These are phyloP conservation scores for Pteropus rufus DNA, from an alignment of 2,797 vertebrate genomes.

Conservation along the genomic window DNA sequence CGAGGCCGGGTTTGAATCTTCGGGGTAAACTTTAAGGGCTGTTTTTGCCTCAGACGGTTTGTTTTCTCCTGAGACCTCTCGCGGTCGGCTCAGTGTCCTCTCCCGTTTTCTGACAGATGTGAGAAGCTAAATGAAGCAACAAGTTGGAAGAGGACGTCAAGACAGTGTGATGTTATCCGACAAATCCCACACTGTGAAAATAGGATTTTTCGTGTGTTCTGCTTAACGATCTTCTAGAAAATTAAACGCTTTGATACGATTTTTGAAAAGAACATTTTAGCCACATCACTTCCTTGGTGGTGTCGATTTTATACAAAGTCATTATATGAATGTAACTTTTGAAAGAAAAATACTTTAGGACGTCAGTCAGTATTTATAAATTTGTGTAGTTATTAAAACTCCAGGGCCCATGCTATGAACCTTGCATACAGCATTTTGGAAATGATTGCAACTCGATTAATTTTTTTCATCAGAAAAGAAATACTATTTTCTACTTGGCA, in stretches of 20 bases:
- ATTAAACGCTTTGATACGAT: background rate
- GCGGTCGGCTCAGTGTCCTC: background rate
- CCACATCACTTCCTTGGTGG: background rate
- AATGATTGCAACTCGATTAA: background rate
- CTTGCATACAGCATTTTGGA: background rate
- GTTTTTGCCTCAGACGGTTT: background rate
- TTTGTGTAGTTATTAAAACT: background rate
- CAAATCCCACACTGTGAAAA: background rate
- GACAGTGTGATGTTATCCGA: background rate
- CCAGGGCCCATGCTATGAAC: background rate
- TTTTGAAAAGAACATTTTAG: constrained; percentile 29
- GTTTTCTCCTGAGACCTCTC: background rate
- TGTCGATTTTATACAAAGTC: background rate
- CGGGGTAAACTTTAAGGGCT: background rate
- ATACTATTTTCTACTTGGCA: background rate
- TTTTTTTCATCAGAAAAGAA: constrained; percentile 8
- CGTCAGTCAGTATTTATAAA: background rate
- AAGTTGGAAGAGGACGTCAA: background rate
- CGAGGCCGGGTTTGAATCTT: background rate
- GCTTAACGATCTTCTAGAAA: background rate
- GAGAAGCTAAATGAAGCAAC: background rate
- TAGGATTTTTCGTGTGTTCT: background rate
- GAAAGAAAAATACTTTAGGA: background rate
- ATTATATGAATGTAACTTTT: background rate
- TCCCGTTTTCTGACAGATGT: constrained; percentile 24